A percentile compares a stretch with the other conserved stretches of the same genome.
These are phyloP conservation scores for Mastomys coucha DNA, from an alignment of 2,113 vertebrate genomes.

Conservation along the genomic window DNA sequence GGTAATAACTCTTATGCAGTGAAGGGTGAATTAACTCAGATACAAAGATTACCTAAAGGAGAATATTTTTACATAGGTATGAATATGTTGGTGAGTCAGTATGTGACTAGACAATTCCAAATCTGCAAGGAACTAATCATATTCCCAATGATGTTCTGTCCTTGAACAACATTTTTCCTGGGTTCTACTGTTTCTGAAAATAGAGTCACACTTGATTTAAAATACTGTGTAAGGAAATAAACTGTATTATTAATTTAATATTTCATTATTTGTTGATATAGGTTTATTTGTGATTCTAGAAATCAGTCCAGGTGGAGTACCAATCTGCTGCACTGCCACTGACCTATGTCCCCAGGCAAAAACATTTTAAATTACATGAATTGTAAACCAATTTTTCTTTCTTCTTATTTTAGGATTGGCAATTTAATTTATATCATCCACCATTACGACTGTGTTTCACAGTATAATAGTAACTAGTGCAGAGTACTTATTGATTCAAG, in stretches of 20 bases:
- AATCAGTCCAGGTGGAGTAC: no score
- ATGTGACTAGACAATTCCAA: not conserved
- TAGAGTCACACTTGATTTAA: conserved; percentile 8
- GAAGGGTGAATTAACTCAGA: not conserved
- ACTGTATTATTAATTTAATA: not conserved
- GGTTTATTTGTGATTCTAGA: not conserved
- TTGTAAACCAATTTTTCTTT: conserved; percentile 27
- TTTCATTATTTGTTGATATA: not conserved
- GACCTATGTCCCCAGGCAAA: not conserved
- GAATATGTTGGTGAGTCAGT: not conserved
- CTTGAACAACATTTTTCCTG: not conserved
- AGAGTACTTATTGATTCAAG: conserved; percentile 26
- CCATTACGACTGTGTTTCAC: not conserved
- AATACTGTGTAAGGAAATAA: not conserved
- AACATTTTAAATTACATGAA: conserved; percentile 26
- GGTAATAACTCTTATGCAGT: not conserved
- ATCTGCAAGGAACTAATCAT: not conserved
- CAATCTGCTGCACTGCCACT: not conserved
- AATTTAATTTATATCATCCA: conserved; percentile 34
- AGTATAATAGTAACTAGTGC: not conserved
- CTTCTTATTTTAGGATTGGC: not conserved
- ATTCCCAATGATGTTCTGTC: not conserved
- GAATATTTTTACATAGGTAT: not conserved
- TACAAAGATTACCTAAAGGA: not conserved
- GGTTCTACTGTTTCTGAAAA: conserved; percentile 6